These are phyloP conservation scores for Macquaria australasica DNA, from an alignment of 2,113 vertebrate species.

Conservation along the genomic window DNA sequence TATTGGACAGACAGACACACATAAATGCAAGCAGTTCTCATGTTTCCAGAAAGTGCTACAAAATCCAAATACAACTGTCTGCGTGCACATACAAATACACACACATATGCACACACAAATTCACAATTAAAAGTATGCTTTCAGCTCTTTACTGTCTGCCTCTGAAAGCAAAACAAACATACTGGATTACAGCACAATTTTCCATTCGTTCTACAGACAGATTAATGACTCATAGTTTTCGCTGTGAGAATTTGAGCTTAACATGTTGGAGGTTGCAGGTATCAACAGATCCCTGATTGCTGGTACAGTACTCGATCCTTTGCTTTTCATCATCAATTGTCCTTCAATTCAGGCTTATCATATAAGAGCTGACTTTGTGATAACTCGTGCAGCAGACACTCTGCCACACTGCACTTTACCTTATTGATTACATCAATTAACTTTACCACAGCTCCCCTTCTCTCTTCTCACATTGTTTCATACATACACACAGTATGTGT, in stretches of 20 bases:
- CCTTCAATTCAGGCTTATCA: background rate
- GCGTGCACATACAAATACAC: background rate
- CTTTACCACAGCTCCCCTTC: background rate
- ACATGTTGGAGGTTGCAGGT: background rate
- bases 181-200: background rate
- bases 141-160: conserved; percentile 11
- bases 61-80: conserved; percentile 8
- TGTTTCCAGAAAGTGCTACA: conserved; percentile 50
- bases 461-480: conserved; percentile 30
- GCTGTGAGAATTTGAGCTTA: background rate
- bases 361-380: conserved; percentile 56
- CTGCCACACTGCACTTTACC: conserved; percentile 49
- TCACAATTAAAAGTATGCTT: background rate
- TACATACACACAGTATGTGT: conserved; percentile 13
- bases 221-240: conserved; percentile 23
- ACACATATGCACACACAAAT: background rate
- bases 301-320: background rate
- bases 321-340: background rate
- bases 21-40: conserved; percentile 11
- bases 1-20: background rate
- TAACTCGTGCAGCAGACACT: conserved; percentile 11
- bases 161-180: conserved; percentile 32
- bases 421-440: conserved; percentile 65
- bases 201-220: background rate
- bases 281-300: conserved; percentile 38